Conservation (phyloP, 2,888 invertebrate genomes). For the Abrostola triplasia region DNA sequence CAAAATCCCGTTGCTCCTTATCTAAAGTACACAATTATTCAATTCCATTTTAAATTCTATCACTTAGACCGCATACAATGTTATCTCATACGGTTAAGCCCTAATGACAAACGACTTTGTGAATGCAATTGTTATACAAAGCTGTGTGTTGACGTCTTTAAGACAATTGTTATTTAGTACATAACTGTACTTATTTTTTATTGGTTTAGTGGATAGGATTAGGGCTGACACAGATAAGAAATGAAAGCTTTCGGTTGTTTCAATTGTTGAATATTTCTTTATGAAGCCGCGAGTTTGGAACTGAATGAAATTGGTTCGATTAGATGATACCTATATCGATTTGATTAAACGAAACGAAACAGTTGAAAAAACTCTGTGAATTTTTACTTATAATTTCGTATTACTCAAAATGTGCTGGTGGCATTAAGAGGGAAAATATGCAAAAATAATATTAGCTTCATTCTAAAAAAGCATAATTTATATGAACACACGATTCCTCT, state of each 20-base stretch:
- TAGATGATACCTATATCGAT: too few species aligned
- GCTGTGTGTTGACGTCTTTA: conserved; percentile 15
- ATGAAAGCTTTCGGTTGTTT: conserved; percentile 6
- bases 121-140: conserved; percentile 26
- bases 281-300: neutral
- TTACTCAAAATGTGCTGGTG: too few species aligned
- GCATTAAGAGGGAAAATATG: too few species aligned
- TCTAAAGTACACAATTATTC: conserved; percentile 55
- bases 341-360: too few species aligned
- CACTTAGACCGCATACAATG: conserved; percentile 46
- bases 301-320: too few species aligned
- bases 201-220: conserved; percentile 4
- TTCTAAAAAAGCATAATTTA: too few species aligned
- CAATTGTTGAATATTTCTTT: conserved; percentile 5
- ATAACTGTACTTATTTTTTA: conserved; percentile 6
- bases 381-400: too few species aligned
- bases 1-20: conserved; percentile 42
- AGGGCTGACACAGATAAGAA: neutral
- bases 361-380: too few species aligned
- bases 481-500: too few species aligned
- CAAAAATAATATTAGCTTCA: too few species aligned
- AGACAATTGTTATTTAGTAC: conserved; percentile 4
- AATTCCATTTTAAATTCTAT: conserved; percentile 51
- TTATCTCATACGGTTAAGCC: conserved; percentile 55
- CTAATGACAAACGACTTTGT: conserved; percentile 42